Evolutionary conservation across 2,113 vertebrate genomes (phyloP).

Genomic region (Pomatostomus ruficeps): DNA sequence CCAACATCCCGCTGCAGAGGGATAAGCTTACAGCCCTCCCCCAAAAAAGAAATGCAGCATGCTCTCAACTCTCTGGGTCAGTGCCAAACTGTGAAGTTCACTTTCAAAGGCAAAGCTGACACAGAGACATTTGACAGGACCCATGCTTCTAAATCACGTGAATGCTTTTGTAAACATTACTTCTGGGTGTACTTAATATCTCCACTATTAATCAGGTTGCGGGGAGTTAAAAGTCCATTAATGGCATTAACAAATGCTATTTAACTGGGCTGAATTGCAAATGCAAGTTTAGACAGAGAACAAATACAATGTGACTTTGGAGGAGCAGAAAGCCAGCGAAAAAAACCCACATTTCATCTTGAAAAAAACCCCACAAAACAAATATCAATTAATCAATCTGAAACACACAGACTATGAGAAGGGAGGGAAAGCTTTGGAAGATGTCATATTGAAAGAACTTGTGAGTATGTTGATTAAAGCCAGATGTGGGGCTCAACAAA

Average conservation of each 20-base stretch:
- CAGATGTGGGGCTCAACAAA: neutral
- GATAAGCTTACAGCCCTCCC: neutral
- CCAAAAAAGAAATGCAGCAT: neutral
- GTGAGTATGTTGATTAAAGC: neutral
- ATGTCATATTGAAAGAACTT: neutral
- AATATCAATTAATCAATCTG: neutral
- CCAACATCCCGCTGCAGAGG: neutral
- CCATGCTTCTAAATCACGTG: slow-evolving; percentile 50
- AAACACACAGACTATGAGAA: neutral
- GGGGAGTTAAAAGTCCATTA: slow-evolving; percentile 61
- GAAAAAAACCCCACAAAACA: neutral
- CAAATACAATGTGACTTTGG: slow-evolving; percentile 52
- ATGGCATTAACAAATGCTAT: slow-evolving; percentile 54
- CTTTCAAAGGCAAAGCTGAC: slow-evolving; percentile 57
- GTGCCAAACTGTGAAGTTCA: slow-evolving; percentile 44
- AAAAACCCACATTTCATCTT: neutral
- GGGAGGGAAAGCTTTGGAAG: neutral
- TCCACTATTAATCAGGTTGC: slow-evolving; percentile 50
- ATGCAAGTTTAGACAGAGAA: slow-evolving; percentile 53
- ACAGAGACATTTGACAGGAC: slow-evolving; percentile 34
- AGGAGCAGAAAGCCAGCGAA: slow-evolving; percentile 15
- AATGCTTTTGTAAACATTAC: slow-evolving; percentile 55
- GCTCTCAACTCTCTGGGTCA: neutral
- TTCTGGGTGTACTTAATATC: slow-evolving; percentile 57
- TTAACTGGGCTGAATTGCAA: slow-evolving; percentile 55